phyloP scores from a whole-genome alignment of 2,888 invertebrate genomes.

The Sinodicranocentrus sp. region DNA sequence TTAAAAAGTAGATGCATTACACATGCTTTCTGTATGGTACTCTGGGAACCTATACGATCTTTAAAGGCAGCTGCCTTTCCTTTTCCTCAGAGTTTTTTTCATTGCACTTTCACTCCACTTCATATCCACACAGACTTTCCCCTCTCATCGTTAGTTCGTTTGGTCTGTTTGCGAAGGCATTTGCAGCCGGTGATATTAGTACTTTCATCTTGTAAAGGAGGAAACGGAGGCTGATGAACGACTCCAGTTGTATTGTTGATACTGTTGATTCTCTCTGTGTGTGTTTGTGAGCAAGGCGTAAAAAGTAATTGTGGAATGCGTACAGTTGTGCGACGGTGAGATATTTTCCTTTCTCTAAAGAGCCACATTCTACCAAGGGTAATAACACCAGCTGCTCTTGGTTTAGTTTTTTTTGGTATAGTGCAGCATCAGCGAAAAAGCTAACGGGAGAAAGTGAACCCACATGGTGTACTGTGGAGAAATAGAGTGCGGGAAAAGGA shows the following conservation, averaged over 20 bases:
- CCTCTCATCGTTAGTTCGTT: conserved; percentile 14
- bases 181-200: neutral
- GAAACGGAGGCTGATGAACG: conserved; percentile 28
- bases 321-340: neutral
- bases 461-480: neutral
- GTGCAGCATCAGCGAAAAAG: conserved; percentile 48
- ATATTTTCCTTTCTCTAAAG: neutral
- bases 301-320: conserved; percentile 10
- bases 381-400: conserved; percentile 42
- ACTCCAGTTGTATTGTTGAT: conserved; percentile 23
- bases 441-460: conserved; percentile 2
- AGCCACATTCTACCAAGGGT: neutral
- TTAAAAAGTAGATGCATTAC: too few species aligned
- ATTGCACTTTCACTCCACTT: conserved; percentile 27
- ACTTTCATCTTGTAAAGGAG: neutral
- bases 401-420: conserved; percentile 27
- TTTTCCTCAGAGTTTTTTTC: conserved; percentile 18
- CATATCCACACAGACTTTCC: conserved; percentile 11
- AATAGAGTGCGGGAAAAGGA: neutral
- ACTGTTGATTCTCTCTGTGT: conserved; percentile 32
- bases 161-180: conserved; percentile 23
- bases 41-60: conserved; percentile 13
- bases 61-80: conserved; percentile 34
- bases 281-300: neutral
- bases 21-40: too few species aligned